phyloP scores from a whole-genome alignment of 1,140 invertebrate genomes.

The Diachasmimorpha longicaudata region DNA sequence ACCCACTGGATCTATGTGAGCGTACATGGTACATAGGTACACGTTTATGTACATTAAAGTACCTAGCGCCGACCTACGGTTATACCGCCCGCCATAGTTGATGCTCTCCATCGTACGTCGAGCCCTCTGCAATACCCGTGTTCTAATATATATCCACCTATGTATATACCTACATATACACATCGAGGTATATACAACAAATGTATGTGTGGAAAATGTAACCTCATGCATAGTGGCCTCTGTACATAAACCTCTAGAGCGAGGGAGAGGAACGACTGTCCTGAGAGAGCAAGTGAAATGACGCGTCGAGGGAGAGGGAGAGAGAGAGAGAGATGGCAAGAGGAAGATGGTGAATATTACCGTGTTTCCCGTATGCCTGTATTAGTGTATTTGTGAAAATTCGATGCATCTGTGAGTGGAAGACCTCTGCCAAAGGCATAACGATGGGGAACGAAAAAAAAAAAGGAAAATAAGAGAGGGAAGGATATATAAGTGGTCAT shows the following conservation, averaged over 20 bases:
- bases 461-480: not conserved
- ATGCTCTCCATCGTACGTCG: constrained; percentile 9
- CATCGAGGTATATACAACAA: not conserved
- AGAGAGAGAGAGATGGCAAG: not conserved
- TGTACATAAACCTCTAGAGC: not conserved
- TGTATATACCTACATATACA: not conserved
- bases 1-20: not conserved
- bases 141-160: constrained; percentile 2
- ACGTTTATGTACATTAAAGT: constrained; percentile 3
- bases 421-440: not conserved
- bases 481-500: not conserved
- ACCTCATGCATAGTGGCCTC: not conserved
- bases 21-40: not conserved
- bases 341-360: constrained; percentile 3
- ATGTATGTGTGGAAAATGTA: not conserved
- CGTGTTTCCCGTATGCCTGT: not conserved
- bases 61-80: constrained; percentile 15
- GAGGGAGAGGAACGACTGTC: not conserved
- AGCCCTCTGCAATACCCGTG: not conserved
- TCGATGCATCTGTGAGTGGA: not conserved
- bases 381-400: not conserved
- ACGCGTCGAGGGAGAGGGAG: not conserved
- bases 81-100: constrained; percentile 6
- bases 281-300: not conserved
- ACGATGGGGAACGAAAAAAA: not conserved